Conservation (phyloP, 2,888 invertebrate species). For the Plusia festucae region DNA sequence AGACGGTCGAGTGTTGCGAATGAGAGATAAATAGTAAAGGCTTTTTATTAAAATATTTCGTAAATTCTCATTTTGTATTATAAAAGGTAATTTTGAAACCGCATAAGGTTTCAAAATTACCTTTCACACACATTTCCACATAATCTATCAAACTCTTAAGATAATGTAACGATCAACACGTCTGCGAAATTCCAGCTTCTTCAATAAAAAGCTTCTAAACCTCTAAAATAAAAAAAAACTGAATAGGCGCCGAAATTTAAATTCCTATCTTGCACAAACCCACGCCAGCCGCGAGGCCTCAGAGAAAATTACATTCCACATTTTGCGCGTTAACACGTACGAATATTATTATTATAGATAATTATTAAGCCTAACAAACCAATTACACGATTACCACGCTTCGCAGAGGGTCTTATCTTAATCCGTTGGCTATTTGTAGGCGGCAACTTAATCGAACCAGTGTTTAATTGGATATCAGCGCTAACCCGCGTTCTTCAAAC, state of each 20-base stretch:
- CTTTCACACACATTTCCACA: too few species aligned
- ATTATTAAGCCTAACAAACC: conserved; percentile 51
- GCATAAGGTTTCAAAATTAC: too few species aligned
- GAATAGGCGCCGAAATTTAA: conserved; percentile 50
- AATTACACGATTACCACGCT: conserved; percentile 55
- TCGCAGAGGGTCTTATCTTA: conserved; percentile 54
- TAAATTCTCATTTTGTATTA: too few species aligned
- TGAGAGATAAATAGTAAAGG: background rate
- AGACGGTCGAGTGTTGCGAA: too few species aligned
- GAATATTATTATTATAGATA: conserved; percentile 53
- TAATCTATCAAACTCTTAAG: conserved; percentile 26
- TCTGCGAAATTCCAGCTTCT: conserved; percentile 44
- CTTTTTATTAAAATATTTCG: background rate
- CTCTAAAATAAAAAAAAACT: too few species aligned
- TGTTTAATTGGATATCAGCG: conserved; percentile 50
- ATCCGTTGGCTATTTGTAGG: conserved; percentile 47
- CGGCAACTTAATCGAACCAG: conserved; percentile 47
- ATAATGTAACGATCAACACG: conserved; percentile 20
- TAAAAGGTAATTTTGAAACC: too few species aligned
- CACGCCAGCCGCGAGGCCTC: conserved; percentile 32
- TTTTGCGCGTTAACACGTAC: conserved; percentile 54
- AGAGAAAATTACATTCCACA: conserved; percentile 49
- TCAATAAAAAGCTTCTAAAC: conserved; percentile 41
- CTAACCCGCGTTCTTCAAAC: conserved; percentile 22
- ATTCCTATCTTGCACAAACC: conserved; percentile 47